Evolutionary conservation across 2,113 vertebrate genomes (phyloP), one percentile per base, ranked within the genome.

Genomic region (Dasypus novemcinctus): DNA sequence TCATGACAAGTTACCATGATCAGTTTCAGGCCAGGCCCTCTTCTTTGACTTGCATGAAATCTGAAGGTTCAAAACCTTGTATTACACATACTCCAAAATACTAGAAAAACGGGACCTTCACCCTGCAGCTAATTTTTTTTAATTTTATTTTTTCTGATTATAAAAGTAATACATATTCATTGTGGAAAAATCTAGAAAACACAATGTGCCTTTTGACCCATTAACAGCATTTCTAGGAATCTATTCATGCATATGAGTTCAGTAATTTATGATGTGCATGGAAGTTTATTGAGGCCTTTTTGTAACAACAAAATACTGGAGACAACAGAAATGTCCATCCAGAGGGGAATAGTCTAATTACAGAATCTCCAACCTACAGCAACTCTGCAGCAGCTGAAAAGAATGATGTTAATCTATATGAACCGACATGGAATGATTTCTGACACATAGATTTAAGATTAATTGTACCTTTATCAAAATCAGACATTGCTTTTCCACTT

Each of bases 171-270:
- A n/a, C n/a, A n/a, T n/a, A n/a, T n/a, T n/a, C n/a, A n/a, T n/a
- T n/a, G n/a, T n/a, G n/a, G n/a, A n/a, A n/a, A n/a, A n/a, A 84
- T 88, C 49, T 64, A 76, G 36, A 84, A 87, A 95, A 87, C 38
- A 57, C 10, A 87, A 71, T n/a, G 9, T 80, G 43, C 23, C 78
- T 23, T 93, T 90, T 90, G 83, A 49, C 7, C 71, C 27, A 93
- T 31, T 41, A 80, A 93, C 63, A 87, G 76, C 18, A 84, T 83
- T 95, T 92, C 76, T 80, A 74, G 33, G 13, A 75, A 75, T 87
- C 49, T 87, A 33, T 80, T 74, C 31, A 68, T 59, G 33, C 54
- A 90, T 29, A 66, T 66, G 29, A 5, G 52, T 8, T 68, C 18
- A 31, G 7, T 89, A 64, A 90, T 94, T 90, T 92, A 86, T 61